These are phyloP conservation scores for Puffinus mauretanicus DNA, from an alignment of 2,113 vertebrate genomes.

Conservation along the genomic window DNA sequence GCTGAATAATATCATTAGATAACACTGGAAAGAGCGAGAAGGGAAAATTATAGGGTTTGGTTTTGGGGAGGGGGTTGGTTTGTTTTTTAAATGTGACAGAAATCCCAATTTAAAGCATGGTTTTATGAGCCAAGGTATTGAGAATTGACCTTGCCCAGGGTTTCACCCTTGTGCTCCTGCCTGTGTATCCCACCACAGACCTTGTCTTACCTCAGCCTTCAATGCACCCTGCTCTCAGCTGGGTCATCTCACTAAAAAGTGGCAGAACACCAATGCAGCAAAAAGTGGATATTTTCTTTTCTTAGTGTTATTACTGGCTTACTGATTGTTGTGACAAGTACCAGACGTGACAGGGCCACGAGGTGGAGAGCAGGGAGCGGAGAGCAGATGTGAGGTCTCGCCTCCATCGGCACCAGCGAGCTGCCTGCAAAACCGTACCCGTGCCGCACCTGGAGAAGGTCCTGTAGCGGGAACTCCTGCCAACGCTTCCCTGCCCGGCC, in stretches of 20 bases:
- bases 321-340: not conserved
- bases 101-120: not conserved
- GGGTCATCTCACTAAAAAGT: not conserved
- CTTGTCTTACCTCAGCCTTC: not conserved
- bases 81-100: not conserved
- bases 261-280: not conserved
- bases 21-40: not conserved
- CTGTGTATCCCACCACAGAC: not conserved
- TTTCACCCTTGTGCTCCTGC: not conserved
- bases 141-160: not conserved
- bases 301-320: not conserved
- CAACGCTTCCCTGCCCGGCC: accelerated
- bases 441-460: not conserved
- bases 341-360: not conserved
- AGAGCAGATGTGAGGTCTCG: not conserved
- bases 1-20: not conserved
- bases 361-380: not conserved
- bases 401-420: accelerated
- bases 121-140: not conserved
- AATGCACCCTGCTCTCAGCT: not conserved
- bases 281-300: not conserved
- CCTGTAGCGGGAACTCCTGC: not conserved
- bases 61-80: accelerated
- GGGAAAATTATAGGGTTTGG: not conserved
- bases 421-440: not conserved